phyloP scores from a whole-genome alignment of 1,140 invertebrate genomes.

The Phortica variegata region DNA sequence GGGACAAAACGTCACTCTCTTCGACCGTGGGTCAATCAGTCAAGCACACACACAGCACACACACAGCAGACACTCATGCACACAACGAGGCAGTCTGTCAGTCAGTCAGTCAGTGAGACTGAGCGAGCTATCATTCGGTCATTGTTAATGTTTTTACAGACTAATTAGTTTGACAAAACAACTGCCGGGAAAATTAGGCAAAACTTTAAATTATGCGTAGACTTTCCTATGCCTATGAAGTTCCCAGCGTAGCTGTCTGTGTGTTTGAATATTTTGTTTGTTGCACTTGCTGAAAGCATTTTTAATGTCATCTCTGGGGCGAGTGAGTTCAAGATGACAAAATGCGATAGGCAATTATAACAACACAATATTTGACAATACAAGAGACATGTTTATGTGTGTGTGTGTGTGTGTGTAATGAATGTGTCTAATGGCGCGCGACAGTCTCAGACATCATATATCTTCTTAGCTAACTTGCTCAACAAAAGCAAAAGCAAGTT shows the following conservation, averaged over 20 bases:
- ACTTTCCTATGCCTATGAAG: conserved; percentile 25
- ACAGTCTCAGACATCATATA: conserved; percentile 34
- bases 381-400: no score
- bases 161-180: conserved; percentile 54
- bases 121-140: conserved; percentile 19
- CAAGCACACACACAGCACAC: neutral
- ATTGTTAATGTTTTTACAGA: conserved; percentile 47
- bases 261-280: no score
- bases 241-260: conserved; percentile 39
- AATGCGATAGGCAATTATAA: conserved; percentile 30
- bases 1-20: no score
- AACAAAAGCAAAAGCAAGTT: no score
- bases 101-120: conserved; percentile 30
- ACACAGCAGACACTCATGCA: conserved; percentile 17
- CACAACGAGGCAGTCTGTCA: no score
- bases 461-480: no score
- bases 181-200: conserved; percentile 16
- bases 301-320: neutral
- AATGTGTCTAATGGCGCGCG: conserved; percentile 30
- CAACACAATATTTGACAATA: conserved; percentile 40
- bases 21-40: no score
- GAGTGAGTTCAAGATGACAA: conserved; percentile 30
- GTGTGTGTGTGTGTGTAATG: conserved; percentile 15
- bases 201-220: conserved; percentile 3
- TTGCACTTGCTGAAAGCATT: conserved; percentile 5